phyloP scores from a whole-genome alignment of 1,140 invertebrate genomes.

The Brachionus asplanchnoidis region DNA sequence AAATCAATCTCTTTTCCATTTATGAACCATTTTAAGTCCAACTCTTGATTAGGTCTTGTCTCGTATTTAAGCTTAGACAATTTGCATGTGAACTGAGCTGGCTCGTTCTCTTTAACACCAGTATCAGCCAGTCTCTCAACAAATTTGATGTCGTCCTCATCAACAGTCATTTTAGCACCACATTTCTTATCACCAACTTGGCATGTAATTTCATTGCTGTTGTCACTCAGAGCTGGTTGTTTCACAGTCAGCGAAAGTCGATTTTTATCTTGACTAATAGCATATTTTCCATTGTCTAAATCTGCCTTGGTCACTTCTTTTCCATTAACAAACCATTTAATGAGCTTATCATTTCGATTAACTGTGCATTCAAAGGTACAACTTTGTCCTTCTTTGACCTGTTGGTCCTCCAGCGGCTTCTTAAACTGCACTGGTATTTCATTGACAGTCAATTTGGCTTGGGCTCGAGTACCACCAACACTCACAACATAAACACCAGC shows the following conservation, averaged over 20 bases:
- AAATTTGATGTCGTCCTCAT: constrained; percentile 36
- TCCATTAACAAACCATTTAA: constrained; percentile 37
- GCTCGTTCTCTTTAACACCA: constrained; percentile 31
- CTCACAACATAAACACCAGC: constrained; percentile 6
- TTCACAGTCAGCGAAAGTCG: not conserved
- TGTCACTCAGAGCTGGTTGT: not conserved
- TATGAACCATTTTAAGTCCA: constrained; percentile 40
- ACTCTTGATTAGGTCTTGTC: constrained; percentile 9
- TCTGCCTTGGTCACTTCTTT: constrained; percentile 10
- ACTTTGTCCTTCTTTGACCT: constrained; percentile 15
- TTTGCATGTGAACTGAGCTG: constrained; percentile 20
- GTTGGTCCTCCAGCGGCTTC: constrained; percentile 25
- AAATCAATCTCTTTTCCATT: constrained; percentile 8
- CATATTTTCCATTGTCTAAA: constrained; percentile 16
- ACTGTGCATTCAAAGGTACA: constrained; percentile 34
- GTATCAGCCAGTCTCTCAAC: constrained; percentile 8
- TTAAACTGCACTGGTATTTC: constrained; percentile 14
- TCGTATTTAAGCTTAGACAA: constrained; percentile 21
- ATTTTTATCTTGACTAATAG: constrained; percentile 19
- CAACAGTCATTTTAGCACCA: not conserved
- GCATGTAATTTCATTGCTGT: constrained; percentile 17
- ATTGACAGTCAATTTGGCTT: constrained; percentile 14
- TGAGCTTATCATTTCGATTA: constrained; percentile 27
- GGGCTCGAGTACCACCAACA: not conserved
- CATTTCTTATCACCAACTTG: constrained; percentile 16